Base-by-base conservation (phyloP, 2,888 invertebrate species). In the Rhingia rostrata region DNA sequence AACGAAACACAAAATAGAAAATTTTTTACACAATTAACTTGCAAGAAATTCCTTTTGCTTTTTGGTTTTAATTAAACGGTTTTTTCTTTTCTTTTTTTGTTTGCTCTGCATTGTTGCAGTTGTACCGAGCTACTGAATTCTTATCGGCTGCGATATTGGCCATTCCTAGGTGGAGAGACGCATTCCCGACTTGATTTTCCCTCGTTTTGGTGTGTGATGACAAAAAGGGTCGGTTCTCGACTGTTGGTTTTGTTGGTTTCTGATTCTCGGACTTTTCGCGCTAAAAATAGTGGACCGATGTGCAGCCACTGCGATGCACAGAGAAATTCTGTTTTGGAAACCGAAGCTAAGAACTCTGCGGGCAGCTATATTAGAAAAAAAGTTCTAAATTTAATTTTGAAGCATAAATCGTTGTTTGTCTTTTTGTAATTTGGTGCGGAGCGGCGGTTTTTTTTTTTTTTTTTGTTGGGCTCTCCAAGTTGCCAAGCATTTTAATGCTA, bases 91-190 rank as follows among this genome's bases (percentile, higher is more conserved):
- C 47, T 53, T 30, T 56, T 6, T 47, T 51, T 53, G 54, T 78
- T 51, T 73, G 64, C 73, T 73, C 67, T 73, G 73, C 69, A 73
- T 83, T 74, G 78, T 74, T 63, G 83, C 73, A 83, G 78, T 78
- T 78, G 83, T 58, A 69, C 67, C 53, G 78, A 78, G 49, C 67
- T 78, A 83, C 83, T 83, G 33, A 83, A 83, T 83, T 78, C 73
- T 78, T 83, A 69, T 78, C 58, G 66, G 14, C 32, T 61, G 12
- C 66, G 66, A 77, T 66, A 45, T 83, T 72, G 64, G 81, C 70
- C 64, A 70, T 74, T 41, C 74, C 45, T 61, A 49, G 53, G 66
- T 32, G 58, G 6, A 33, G 22, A 22, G 22, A 2, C 4, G n/a
- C 72, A 58, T 73, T 69, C 77, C 77, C 77, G 49, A 54, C 69